phyloP scores from a whole-genome alignment of 2,888 invertebrate species.

The Girardia tigrina region DNA sequence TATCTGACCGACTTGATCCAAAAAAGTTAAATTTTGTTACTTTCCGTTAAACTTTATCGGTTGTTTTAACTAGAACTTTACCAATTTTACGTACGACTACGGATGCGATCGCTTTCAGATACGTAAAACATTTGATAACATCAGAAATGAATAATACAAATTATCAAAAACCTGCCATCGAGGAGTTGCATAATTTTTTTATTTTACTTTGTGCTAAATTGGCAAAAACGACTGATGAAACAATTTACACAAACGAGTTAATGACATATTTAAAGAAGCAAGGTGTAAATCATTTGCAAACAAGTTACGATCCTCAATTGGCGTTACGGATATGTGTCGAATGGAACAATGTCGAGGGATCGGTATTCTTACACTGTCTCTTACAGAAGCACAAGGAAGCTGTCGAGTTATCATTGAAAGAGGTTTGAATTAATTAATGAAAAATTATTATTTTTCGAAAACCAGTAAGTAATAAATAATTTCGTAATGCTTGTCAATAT shows the following conservation, averaged over 20 bases:
- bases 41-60: too few relatives aligned
- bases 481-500: too few relatives aligned
- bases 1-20: background rate
- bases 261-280: background rate
- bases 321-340: background rate
- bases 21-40: background rate
- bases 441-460: too few relatives aligned
- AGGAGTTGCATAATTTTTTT: constrained; percentile 6
- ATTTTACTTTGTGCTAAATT: background rate
- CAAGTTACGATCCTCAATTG: background rate
- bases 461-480: too few relatives aligned
- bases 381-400: background rate
- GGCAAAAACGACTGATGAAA: background rate
- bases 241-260: background rate
- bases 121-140: background rate
- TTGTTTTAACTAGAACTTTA: background rate
- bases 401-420: background rate
- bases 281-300: background rate
- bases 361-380: background rate
- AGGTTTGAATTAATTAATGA: background rate
- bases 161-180: background rate
- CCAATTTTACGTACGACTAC: background rate
- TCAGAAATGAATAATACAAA: background rate
- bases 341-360: background rate
- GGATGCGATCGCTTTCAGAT: background rate